These are phyloP conservation scores for Microctenopoma steveboyesi DNA, from an alignment of 2,797 vertebrate species.

Conservation along the genomic window DNA sequence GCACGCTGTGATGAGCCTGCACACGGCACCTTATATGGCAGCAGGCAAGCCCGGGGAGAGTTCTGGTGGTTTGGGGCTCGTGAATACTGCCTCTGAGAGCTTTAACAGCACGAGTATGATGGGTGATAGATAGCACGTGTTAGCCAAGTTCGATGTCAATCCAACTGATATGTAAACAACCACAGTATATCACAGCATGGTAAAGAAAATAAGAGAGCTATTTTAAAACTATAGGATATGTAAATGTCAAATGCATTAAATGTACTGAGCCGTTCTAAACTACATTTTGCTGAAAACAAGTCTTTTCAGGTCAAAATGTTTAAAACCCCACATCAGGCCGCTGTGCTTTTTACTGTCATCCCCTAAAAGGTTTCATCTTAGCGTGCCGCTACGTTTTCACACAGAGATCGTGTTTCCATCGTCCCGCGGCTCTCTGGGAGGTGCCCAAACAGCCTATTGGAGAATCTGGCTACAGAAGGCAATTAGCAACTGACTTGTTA, in stretches of 20 bases:
- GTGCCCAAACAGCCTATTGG: conserved; percentile 45
- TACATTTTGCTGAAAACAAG: background rate
- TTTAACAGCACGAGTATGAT: conserved; percentile 26
- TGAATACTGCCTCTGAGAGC: conserved; percentile 27
- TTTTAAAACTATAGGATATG: background rate
- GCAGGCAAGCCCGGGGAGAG: conserved; percentile 33
- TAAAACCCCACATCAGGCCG: conserved; percentile 21
- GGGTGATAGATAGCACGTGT: conserved; percentile 2
- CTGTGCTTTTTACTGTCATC: conserved; percentile 50
- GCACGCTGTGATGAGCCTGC: conserved; percentile 30
- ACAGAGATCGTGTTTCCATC: conserved; percentile 63
- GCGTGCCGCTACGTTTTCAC: conserved; percentile 56
- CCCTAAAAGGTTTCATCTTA: conserved; percentile 49
- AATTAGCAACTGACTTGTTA: conserved; percentile 68
- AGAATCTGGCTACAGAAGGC: conserved; percentile 59
- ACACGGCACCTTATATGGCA: conserved; percentile 77
- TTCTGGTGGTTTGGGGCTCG: conserved; percentile 37
- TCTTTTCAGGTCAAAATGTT: conserved; percentile 12
- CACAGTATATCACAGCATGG: background rate
- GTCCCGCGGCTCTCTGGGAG: conserved; percentile 40
- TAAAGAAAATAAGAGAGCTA: background rate
- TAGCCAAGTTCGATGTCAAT: conserved; percentile 3
- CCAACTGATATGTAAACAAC: background rate
- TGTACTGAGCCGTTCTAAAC: no score
- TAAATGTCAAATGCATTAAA: background rate